These are phyloP conservation scores for Pipra filicauda DNA, from an alignment of 2,113 vertebrate genomes.

Conservation along the genomic window DNA sequence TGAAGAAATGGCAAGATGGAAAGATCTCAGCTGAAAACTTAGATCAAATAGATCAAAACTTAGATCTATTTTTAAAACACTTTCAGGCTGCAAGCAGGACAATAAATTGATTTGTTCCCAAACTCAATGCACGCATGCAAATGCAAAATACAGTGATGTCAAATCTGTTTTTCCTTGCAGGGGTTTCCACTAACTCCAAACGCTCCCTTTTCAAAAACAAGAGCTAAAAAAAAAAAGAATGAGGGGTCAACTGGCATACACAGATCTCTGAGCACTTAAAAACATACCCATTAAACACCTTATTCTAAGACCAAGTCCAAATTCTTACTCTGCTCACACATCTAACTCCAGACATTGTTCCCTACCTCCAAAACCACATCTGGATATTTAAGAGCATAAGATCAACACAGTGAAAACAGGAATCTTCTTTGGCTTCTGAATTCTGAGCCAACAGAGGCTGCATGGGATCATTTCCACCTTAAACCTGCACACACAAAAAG, in stretches of 20 bases:
- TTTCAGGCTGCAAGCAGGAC: neutral
- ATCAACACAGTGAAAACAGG: neutral
- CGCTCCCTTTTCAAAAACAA: neutral
- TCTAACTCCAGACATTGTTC: neutral
- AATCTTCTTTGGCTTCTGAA: neutral
- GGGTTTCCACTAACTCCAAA: neutral
- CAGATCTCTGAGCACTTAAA: neutral
- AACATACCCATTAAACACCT: neutral
- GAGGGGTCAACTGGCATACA: neutral
- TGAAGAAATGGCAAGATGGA: neutral
- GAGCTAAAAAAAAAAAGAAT: rapidly evolving
- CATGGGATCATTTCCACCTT: neutral
- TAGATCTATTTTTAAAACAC: neutral
- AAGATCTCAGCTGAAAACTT: neutral
- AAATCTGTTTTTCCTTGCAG: neutral
- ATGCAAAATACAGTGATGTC: neutral
- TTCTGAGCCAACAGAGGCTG: neutral
- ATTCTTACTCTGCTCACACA: neutral
- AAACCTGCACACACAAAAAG: neutral
- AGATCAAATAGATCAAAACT: neutral
- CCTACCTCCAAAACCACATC: neutral
- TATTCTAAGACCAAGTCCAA: neutral
- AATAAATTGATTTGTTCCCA: conserved; percentile 3
- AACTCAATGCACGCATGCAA: neutral
- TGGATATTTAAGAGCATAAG: neutral